A percentile compares a stretch with the other conserved stretches of the same genome.
Conservation (phyloP, 2,113 vertebrate genomes). For the Leucoraja erinaceus region DNA sequence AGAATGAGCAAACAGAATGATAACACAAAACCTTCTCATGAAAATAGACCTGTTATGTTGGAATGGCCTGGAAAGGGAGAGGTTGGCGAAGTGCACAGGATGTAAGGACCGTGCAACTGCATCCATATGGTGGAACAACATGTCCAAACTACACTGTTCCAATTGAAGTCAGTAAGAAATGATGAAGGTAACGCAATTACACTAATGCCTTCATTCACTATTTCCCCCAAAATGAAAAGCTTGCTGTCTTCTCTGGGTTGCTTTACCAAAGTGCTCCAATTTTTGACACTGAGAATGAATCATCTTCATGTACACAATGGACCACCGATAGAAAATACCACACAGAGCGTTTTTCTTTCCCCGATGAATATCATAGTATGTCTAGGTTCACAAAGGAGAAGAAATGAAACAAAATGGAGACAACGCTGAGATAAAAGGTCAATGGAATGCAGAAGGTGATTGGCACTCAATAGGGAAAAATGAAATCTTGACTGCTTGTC, state of each 20-base stretch:
- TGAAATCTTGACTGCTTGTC: slow-evolving; percentile 11
- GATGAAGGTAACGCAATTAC: background rate
- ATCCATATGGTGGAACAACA: background rate
- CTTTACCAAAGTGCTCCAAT: background rate
- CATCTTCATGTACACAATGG: background rate
- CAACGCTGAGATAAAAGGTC: background rate
- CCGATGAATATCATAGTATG: slow-evolving; percentile 19
- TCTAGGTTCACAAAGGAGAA: slow-evolving; percentile 55
- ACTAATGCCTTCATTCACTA: background rate
- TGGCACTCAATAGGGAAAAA: background rate
- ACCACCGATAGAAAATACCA: background rate
- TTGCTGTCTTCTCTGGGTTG: background rate
- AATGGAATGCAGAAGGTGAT: background rate
- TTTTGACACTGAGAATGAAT: background rate
- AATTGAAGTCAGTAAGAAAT: background rate
- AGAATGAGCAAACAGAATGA: background rate
- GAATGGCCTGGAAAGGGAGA: background rate
- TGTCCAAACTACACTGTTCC: background rate
- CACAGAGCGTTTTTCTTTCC: background rate
- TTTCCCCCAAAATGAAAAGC: background rate
- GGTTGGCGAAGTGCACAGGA: background rate
- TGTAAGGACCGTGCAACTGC: background rate
- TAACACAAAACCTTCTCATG: background rate
- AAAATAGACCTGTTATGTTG: background rate
- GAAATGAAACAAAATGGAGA: background rate